phyloP scores from a whole-genome alignment of 1,140 invertebrate genomes.

The Sipha flava region DNA sequence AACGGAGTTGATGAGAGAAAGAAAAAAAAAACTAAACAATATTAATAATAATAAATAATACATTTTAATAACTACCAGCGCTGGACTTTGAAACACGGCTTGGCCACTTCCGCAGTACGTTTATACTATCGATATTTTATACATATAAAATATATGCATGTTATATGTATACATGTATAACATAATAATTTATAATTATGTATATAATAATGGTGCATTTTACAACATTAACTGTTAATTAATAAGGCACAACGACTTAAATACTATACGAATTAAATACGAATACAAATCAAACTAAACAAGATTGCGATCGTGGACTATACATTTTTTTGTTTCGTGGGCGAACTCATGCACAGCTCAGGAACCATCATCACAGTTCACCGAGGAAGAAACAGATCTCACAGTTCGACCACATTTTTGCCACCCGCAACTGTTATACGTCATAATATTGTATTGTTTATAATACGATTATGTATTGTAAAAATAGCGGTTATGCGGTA shows the following conservation, averaged over 20 bases:
- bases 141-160: background rate
- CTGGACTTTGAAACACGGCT: background rate
- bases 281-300: background rate
- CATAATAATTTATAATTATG: too few species aligned
- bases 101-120: background rate
- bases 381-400: background rate
- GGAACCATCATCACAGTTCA: background rate
- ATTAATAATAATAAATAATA: background rate
- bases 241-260: constrained; percentile 29
- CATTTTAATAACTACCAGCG: too few species aligned
- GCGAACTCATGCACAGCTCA: too few species aligned
- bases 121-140: background rate
- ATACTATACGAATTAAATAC: background rate
- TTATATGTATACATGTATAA: too few species aligned
- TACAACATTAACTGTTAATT: constrained; percentile 7
- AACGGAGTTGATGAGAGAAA: background rate
- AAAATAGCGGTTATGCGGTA: too few species aligned
- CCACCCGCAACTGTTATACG: too few species aligned
- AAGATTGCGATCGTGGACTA: background rate
- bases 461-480: too few species aligned
- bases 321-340: background rate
- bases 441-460: too few species aligned
- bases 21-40: background rate
- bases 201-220: background rate
- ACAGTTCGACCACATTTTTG: too few species aligned